A percentile compares a stretch with the other conserved stretches of the same genome.
Conservation (phyloP, 2,113 vertebrate genomes). For the Pao palembangensis region DNA sequence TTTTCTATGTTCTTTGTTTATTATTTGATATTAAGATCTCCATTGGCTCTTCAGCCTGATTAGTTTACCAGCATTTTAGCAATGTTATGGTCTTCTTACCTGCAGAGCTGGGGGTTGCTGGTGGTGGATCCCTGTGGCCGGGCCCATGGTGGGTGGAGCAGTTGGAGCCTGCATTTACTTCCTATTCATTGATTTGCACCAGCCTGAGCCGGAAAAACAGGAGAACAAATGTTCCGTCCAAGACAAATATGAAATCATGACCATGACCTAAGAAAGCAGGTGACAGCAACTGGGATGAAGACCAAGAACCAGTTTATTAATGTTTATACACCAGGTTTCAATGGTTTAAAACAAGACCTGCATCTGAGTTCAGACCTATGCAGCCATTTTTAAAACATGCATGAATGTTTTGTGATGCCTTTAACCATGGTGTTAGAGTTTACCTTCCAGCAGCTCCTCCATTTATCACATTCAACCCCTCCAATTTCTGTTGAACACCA, state of each 20-base stretch:
- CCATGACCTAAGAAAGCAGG: slow-evolving; percentile 68
- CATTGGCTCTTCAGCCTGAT: too few relatives aligned
- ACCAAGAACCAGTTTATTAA: too few relatives aligned
- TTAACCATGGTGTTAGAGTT: neutral
- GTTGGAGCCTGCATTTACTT: slow-evolving; percentile 83
- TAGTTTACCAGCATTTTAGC: neutral
- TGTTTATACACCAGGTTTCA: too few relatives aligned
- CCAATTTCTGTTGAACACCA: too few relatives aligned
- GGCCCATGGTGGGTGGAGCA: slow-evolving; percentile 84
- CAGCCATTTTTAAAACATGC: too few relatives aligned
- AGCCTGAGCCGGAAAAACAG: slow-evolving; percentile 62
- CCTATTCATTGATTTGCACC: slow-evolving; percentile 88
- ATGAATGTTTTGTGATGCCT: neutral
- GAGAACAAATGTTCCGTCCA: slow-evolving; percentile 59
- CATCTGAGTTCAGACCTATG: too few relatives aligned
- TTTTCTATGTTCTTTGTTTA: too few relatives aligned
- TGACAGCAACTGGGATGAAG: too few relatives aligned
- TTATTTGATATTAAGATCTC: too few relatives aligned
- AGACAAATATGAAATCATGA: slow-evolving; percentile 86
- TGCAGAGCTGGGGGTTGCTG: slow-evolving; percentile 85
- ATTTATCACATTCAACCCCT: neutral
- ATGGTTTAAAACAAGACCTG: too few relatives aligned
- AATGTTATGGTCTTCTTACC: neutral
- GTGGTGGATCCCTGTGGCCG: slow-evolving; percentile 94
- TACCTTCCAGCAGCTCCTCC: neutral